Percentiles rank a stretch among this genome's conserved stretches.
phyloP scores from a whole-genome alignment of 2,888 invertebrate genomes.

The Drosophila ustulata region DNA sequence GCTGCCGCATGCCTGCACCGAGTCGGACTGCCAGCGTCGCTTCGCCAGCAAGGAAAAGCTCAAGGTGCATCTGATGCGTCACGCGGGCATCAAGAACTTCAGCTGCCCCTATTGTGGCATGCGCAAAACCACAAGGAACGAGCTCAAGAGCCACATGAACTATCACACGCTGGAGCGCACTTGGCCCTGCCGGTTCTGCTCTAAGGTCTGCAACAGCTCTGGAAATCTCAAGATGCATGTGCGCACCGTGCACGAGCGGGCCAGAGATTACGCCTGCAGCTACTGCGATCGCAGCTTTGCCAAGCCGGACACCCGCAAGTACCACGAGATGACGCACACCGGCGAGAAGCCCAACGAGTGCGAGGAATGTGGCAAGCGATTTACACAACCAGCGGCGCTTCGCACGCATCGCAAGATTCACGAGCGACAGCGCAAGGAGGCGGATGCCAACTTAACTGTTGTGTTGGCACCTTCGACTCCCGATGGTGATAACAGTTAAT shows the following conservation, averaged over 20 bases:
- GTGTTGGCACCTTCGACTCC: slow-evolving; percentile 2
- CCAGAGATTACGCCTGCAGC: slow-evolving; percentile 77
- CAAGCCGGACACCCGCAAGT: slow-evolving; percentile 81
- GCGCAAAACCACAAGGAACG: slow-evolving; percentile 80
- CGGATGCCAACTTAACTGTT: background rate
- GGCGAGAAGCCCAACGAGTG: slow-evolving; percentile 82
- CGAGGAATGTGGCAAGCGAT: slow-evolving; percentile 74
- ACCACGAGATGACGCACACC: slow-evolving; percentile 83
- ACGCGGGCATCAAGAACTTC: slow-evolving; percentile 82
- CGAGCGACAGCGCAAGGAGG: slow-evolving; percentile 38
- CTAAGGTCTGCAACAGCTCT: slow-evolving; percentile 78
- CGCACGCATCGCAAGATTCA: slow-evolving; percentile 80
- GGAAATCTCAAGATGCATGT: slow-evolving; percentile 80
- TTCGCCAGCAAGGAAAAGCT: slow-evolving; percentile 78
- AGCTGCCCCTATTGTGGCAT: slow-evolving; percentile 80
- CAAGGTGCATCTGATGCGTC: slow-evolving; percentile 81
- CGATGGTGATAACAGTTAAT: background rate
- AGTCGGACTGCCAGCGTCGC: slow-evolving; percentile 62
- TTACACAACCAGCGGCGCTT: slow-evolving; percentile 78
- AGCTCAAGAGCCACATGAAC: slow-evolving; percentile 81
- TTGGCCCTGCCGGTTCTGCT: slow-evolving; percentile 77
- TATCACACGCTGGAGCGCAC: slow-evolving; percentile 81
- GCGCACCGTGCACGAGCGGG: slow-evolving; percentile 78
- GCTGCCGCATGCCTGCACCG: slow-evolving; percentile 73
- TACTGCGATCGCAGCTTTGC: slow-evolving; percentile 80